phyloP scores from a whole-genome alignment of 2,797 vertebrate species.

The Champsocephalus gunnari region DNA sequence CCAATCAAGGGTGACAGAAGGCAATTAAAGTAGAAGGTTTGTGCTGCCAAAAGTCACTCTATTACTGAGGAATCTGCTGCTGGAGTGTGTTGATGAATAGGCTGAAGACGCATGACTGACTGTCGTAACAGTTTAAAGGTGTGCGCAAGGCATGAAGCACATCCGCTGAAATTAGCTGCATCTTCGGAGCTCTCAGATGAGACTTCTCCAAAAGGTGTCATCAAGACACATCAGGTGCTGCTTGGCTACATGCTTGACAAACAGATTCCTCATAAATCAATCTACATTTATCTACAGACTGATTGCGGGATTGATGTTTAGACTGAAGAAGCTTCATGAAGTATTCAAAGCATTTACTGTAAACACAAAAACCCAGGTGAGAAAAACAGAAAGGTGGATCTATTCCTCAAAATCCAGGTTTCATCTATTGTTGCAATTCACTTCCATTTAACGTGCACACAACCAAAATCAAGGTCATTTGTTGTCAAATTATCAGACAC shows the following conservation, averaged over 20 bases:
- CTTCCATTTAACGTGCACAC: too few species aligned
- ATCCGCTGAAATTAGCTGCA: conserved; percentile 37
- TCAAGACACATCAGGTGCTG: conserved; percentile 41
- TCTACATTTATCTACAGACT: conserved; percentile 25
- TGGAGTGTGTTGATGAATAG: conserved; percentile 53
- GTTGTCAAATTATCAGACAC: too few species aligned
- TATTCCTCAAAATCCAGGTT: conserved; percentile 12
- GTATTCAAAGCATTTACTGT: conserved; percentile 31
- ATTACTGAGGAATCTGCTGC: conserved; percentile 61
- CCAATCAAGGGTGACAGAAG: conserved; percentile 82
- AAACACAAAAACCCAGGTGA: conserved; percentile 23
- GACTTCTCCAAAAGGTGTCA: conserved; percentile 42
- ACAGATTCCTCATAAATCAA: conserved; percentile 21
- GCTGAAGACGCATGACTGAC: conserved; percentile 48
- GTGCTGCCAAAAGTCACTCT: conserved; percentile 73
- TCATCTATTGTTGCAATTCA: too few species aligned
- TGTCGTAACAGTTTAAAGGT: conserved; percentile 60
- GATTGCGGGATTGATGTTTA: conserved; percentile 10
- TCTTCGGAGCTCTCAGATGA: conserved; percentile 45
- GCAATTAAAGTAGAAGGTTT: conserved; percentile 78
- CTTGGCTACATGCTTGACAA: conserved; percentile 25
- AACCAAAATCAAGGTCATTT: too few species aligned
- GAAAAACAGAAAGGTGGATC: conserved; percentile 39
- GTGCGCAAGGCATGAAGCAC: conserved; percentile 47
- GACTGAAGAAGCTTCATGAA: conserved; percentile 14